Base-by-base conservation (phyloP, 1,140 invertebrate species). In the Drosophila lini region DNA sequence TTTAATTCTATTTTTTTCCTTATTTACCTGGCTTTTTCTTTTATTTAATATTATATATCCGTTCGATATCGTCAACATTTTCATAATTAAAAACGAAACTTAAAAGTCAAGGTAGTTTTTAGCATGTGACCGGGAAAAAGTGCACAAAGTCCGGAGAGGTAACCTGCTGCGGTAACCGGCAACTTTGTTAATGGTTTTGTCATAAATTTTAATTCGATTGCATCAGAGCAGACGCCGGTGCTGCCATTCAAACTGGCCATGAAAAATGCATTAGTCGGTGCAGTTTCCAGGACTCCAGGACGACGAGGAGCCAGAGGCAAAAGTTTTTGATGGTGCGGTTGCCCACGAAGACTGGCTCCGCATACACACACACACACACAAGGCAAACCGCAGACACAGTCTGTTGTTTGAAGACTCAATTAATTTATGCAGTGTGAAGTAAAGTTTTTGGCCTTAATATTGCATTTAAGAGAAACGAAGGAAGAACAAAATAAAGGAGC, bases 151-250 rank as follows among this genome's bases (percentile, higher is more conserved):
- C 55, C 19, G 28, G 31, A 32, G 13, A 40, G 34, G 15, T 15
- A 61, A 59, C 45, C 57, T 52, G 50, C 52, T 52, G 50, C 52
- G 34, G 52, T 55, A 38, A 40, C 47, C 57, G 48, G 73, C 73
- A 88, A 88, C 80, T 88, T 88, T 89, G 84, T 88, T 88, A 88
- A 88, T 88, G 85, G 84, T 89, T 89, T 89, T 84, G 84, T 89
- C 84, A 89, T 89, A 89, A 89, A 89, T 89, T 89, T 89, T 89
- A 89, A 89, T 89, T 89, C 85, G 84, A 89, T 89, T 80, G 84
- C 84, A 83, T 78, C 81, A 86, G 63, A 74, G 74, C 60, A 62
- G 48, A 61, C 34, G 42, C 56, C 38, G 56, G 34, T 71, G 55
- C 63, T 47, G 56, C 57, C 58, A 70, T 57, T 60, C 55, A 58